Conservation (phyloP, 2,888 invertebrate genomes). For the Cerceris ruficornis region DNA sequence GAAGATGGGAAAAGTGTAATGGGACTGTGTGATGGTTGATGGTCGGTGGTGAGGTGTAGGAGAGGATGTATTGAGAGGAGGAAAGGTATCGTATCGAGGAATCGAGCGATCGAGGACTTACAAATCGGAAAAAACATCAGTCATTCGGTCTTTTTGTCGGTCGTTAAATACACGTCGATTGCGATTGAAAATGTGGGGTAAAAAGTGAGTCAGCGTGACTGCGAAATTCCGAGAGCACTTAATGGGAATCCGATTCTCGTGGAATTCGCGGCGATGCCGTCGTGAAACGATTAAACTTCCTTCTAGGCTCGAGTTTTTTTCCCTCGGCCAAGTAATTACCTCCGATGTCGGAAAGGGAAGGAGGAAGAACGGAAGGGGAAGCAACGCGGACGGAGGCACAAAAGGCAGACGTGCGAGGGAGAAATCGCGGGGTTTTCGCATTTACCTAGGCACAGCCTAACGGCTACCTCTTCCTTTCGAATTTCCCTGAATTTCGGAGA, state of each 20-base stretch:
- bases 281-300: constrained; percentile 2
- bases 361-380: background rate
- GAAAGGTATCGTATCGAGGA: too few relatives aligned
- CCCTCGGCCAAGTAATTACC: constrained; percentile 27
- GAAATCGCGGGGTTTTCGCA: background rate
- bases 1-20: too few relatives aligned
- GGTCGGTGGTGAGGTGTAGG: too few relatives aligned
- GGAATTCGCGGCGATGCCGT: background rate
- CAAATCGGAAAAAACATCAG: too few relatives aligned
- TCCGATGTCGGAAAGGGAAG: background rate
- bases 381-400: background rate
- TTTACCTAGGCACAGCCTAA: background rate
- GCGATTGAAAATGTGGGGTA: background rate
- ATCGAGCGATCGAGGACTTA: too few relatives aligned
- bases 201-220: background rate
- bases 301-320: background rate
- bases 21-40: too few relatives aligned
- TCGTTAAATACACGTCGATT: background rate
- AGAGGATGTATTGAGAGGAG: too few relatives aligned
- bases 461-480: too few relatives aligned
- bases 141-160: background rate
- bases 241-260: constrained; percentile 2
- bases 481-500: background rate
- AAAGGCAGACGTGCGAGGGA: background rate
- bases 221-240: background rate